These are phyloP conservation scores for Mixornis gularis DNA, from an alignment of 2,113 vertebrate genomes.

Conservation along the genomic window DNA sequence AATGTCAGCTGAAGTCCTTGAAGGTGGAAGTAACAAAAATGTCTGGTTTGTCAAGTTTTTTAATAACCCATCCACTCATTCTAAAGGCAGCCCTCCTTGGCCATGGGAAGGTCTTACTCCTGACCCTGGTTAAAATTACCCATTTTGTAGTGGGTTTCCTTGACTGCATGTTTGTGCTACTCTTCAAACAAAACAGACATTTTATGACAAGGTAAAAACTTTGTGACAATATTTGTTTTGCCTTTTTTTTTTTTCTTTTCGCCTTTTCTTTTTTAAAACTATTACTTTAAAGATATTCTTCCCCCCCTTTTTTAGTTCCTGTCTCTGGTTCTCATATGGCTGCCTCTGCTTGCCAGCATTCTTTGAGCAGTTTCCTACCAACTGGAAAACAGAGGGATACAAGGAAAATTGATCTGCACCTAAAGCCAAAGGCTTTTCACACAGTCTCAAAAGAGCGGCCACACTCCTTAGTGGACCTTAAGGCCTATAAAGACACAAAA, in stretches of 20 bases:
- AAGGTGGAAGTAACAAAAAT: background rate
- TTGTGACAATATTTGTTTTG: background rate
- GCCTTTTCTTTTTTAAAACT: background rate
- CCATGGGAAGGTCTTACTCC: background rate
- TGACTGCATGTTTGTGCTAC: background rate
- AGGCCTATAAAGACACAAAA: constrained; percentile 89
- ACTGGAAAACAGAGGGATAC: constrained; percentile 69
- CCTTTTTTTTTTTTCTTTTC: background rate
- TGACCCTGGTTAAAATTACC: background rate
- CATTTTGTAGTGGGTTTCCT: background rate
- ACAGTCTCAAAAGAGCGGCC: constrained; percentile 75
- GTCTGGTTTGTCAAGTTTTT: background rate
- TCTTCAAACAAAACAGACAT: background rate
- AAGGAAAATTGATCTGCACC: constrained; percentile 66
- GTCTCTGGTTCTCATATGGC: constrained; percentile 58
- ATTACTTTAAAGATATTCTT: constrained; percentile 44
- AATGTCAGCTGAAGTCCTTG: background rate
- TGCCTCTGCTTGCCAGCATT: constrained; percentile 58
- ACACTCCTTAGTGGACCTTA: constrained; percentile 85
- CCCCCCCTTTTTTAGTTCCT: constrained; percentile 62
- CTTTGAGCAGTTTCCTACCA: constrained; percentile 57
- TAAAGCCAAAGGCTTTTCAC: constrained; percentile 73
- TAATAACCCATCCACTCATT: background rate
- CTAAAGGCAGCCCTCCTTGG: background rate
- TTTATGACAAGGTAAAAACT: background rate